Conservation (phyloP, 2,113 vertebrate genomes). For the Lophotis ruficrista region DNA sequence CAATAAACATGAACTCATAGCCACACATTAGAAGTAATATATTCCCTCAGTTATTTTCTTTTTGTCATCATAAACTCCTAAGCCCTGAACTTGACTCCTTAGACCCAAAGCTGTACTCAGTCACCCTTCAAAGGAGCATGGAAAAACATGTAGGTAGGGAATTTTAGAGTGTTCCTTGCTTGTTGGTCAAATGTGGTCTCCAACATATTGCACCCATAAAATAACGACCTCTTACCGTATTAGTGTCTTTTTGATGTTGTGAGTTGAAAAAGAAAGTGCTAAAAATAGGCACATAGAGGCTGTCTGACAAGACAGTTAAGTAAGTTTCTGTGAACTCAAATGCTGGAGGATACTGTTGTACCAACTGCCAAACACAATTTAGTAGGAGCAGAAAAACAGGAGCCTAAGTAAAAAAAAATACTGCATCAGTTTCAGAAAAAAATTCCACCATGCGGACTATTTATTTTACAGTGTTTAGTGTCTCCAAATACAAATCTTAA, state of each 20-base stretch:
- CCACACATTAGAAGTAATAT: background rate
- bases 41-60: background rate
- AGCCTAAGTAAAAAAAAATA: slow-evolving; percentile 67
- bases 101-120: background rate
- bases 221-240: slow-evolving; percentile 72
- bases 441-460: background rate
- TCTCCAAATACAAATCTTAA: background rate
- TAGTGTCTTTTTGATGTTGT: slow-evolving; percentile 76
- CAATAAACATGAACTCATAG: background rate
- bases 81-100: background rate
- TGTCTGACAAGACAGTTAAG: slow-evolving; percentile 89
- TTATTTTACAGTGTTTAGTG: background rate
- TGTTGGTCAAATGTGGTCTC: background rate
- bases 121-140: background rate
- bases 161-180: background rate
- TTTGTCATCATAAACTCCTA: background rate
- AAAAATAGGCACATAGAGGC: slow-evolving; percentile 86
- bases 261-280: slow-evolving; percentile 92
- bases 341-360: slow-evolving; percentile 83
- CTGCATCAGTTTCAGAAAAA: background rate
- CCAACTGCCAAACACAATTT: slow-evolving; percentile 87
- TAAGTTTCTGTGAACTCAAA: slow-evolving; percentile 92
- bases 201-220: background rate
- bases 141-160: background rate
- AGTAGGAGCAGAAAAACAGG: slow-evolving; percentile 89